A percentile compares a stretch with the other conserved stretches of the same genome.
phyloP scores from a whole-genome alignment of 1,140 invertebrate species.

The Drosophila equinoxialis region DNA sequence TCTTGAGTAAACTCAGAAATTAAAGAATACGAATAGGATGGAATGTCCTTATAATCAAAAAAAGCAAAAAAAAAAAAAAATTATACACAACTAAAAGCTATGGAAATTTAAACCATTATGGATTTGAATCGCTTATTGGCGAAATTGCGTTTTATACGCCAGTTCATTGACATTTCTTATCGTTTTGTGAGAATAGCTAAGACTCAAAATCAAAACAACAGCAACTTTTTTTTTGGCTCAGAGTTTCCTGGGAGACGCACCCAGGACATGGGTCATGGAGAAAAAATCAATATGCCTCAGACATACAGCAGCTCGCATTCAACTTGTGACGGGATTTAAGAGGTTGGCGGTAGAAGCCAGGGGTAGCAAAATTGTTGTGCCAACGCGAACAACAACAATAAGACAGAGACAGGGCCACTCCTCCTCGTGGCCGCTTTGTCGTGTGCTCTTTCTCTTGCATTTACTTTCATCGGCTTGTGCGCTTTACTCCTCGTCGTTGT shows the following conservation, averaged over 20 bases:
- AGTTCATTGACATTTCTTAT: constrained; percentile 47
- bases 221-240: constrained; percentile 48
- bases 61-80: no score
- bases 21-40: background rate
- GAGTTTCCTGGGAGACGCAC: constrained; percentile 62
- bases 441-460: constrained; percentile 52
- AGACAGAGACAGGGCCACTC: constrained; percentile 28
- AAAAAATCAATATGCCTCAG: constrained; percentile 82
- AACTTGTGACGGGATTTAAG: constrained; percentile 20
- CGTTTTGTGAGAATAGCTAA: constrained; percentile 48
- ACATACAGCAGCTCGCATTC: constrained; percentile 56
- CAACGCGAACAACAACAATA: constrained; percentile 30
- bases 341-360: constrained; percentile 52
- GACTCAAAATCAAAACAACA: constrained; percentile 49
- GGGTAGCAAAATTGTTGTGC: constrained; percentile 71
- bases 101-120: background rate
- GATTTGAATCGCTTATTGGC: background rate
- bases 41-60: no score
- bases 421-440: constrained; percentile 19
- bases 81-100: background rate
- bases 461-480: constrained; percentile 67
- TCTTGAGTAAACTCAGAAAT: background rate
- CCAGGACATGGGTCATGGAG: constrained; percentile 47
- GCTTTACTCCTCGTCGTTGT: constrained; percentile 42
- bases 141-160: constrained; percentile 35